phyloP scores from a whole-genome alignment of 2,797 vertebrate genomes.

The Trachops cirrhosus region DNA sequence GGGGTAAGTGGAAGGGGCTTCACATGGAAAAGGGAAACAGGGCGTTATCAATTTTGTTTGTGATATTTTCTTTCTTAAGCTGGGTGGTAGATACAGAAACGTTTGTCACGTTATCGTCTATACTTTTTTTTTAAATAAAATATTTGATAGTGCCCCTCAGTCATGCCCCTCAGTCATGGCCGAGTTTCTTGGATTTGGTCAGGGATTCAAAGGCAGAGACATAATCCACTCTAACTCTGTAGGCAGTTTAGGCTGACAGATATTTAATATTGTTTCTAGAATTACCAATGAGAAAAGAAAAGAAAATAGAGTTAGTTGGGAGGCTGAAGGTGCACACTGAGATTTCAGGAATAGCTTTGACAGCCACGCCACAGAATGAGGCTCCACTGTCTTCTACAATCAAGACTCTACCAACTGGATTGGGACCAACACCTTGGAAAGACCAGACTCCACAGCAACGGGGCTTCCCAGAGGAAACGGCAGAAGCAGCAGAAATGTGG shows the following conservation, averaged over 20 bases:
- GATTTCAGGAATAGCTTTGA: not conserved
- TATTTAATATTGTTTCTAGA: not conserved
- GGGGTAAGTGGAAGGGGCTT: not conserved
- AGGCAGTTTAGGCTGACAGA: not conserved
- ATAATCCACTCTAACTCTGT: not conserved
- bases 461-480: not conserved
- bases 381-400: not conserved
- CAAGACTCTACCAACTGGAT: not conserved
- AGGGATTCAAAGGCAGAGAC: not conserved
- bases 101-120: not conserved
- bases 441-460: not conserved
- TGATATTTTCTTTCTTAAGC: not conserved
- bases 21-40: not conserved
- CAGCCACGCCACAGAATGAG: not conserved
- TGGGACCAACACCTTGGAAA: not conserved
- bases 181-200: not conserved
- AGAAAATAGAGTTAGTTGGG: not conserved
- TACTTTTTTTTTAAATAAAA: not conserved
- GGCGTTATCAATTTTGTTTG: not conserved
- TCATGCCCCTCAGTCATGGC: not conserved
- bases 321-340: not conserved
- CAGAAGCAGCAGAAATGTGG: not conserved
- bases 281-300: not conserved
- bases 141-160: not conserved
- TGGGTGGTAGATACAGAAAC: not conserved